These are phyloP conservation scores for Apocheima hispidaria DNA, from an alignment of 2,888 invertebrate genomes.

Conservation along the genomic window DNA sequence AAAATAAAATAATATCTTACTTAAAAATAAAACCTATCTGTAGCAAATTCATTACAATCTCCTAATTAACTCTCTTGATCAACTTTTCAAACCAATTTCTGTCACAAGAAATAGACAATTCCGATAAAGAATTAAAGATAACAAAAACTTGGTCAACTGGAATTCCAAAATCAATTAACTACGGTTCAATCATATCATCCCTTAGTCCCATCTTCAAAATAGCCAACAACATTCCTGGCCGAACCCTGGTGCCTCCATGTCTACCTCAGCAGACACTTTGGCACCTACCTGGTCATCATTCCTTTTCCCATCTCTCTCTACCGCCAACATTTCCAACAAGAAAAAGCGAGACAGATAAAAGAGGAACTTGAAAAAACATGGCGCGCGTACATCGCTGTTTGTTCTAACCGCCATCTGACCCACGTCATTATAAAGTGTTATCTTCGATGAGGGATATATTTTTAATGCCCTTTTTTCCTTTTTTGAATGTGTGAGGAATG, in stretches of 20 bases:
- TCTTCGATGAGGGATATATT: constrained; percentile 82
- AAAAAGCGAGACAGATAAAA: constrained; percentile 50
- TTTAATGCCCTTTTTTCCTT: constrained; percentile 72
- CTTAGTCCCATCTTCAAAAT: constrained; percentile 44
- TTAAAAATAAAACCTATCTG: no score
- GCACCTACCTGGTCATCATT: constrained; percentile 78
- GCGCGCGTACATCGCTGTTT: constrained; percentile 65
- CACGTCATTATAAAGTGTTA: constrained; percentile 84
- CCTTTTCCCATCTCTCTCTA: constrained; percentile 61
- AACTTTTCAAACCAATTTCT: not conserved
- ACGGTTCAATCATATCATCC: constrained; percentile 24
- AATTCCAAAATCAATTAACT: constrained; percentile 45
- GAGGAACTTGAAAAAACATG: constrained; percentile 59
- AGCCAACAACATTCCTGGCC: constrained; percentile 57
- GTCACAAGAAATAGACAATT: not conserved
- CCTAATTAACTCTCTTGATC: not conserved
- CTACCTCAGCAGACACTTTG: constrained; percentile 76
- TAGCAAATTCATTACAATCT: not conserved
- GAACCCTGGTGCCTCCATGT: constrained; percentile 77
- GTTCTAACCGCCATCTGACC: constrained; percentile 84
- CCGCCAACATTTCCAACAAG: constrained; percentile 14
- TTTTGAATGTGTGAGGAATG: constrained; percentile 79
- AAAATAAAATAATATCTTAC: no score
- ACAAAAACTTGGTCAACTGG: constrained; percentile 29
- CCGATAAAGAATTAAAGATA: not conserved